phyloP scores from a whole-genome alignment of 1,140 invertebrate species.

The Pinna nobilis region DNA sequence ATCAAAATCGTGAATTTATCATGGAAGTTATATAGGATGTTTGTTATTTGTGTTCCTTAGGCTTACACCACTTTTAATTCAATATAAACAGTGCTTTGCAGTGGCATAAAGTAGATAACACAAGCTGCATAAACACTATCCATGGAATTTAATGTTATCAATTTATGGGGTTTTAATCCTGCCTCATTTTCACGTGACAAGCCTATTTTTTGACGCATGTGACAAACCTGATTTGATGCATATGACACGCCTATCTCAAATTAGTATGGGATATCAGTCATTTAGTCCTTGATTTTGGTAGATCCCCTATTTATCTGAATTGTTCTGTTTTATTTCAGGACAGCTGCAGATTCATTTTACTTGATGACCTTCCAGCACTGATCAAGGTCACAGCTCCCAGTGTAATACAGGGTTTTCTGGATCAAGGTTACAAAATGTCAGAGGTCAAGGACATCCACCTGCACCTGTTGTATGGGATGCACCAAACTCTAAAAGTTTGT shows the following conservation, averaged over 20 bases:
- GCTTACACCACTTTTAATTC: neutral
- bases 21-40: neutral
- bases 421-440: neutral
- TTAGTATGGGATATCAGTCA: no score
- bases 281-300: no score
- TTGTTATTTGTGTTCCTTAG: neutral
- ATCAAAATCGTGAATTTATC: no score
- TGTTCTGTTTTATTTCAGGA: neutral
- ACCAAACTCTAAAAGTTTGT: constrained; percentile 50
- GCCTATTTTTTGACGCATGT: no score
- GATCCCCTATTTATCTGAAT: no score
- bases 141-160: no score
- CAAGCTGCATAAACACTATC: no score
- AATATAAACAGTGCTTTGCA: neutral
- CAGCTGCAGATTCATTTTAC: neutral
- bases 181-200: no score
- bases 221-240: no score
- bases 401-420: constrained; percentile 1
- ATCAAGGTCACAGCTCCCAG: constrained; percentile 3
- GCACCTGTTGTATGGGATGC: constrained; percentile 56
- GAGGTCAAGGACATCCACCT: neutral
- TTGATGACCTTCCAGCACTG: constrained; percentile 11
- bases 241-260: no score
- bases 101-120: no score
- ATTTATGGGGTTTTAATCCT: no score